These are phyloP conservation scores for Agrotis exclamationis DNA, from an alignment of 2,888 invertebrate species.

Conservation along the genomic window DNA sequence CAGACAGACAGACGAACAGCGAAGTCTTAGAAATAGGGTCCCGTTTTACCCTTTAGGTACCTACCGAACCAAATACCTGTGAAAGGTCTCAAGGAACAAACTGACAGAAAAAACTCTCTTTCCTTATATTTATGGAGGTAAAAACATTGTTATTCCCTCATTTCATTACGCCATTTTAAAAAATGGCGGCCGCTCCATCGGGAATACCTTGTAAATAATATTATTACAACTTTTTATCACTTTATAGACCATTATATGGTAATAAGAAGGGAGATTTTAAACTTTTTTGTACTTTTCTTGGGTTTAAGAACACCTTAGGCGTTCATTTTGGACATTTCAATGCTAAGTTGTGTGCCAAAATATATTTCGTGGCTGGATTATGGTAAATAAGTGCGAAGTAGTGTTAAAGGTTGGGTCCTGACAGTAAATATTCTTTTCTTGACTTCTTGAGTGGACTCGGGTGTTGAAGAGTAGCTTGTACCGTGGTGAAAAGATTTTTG, in stretches of 20 bases:
- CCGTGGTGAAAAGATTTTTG: background rate
- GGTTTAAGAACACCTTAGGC: conserved; percentile 46
- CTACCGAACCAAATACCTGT: no score
- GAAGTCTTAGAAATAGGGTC: no score
- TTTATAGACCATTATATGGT: conserved; percentile 60
- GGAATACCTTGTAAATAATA: conserved; percentile 55
- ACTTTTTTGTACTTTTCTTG: conserved; percentile 26
- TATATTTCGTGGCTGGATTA: conserved; percentile 36
- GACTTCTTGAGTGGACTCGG: background rate
- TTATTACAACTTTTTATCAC: conserved; percentile 58
- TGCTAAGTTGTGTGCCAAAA: conserved; percentile 39
- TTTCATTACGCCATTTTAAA: conserved; percentile 57
- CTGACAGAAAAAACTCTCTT: background rate
- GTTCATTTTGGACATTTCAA: conserved; percentile 42
- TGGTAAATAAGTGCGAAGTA: conserved; percentile 35
- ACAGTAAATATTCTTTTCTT: conserved; percentile 17
- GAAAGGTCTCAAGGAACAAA: conserved; percentile 7
- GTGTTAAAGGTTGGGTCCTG: conserved; percentile 10
- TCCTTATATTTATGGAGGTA: conserved; percentile 15
- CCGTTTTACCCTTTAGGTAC: no score
- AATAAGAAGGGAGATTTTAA: conserved; percentile 36
- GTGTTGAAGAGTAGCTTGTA: no score
- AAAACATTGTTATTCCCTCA: conserved; percentile 45
- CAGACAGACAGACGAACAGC: no score
- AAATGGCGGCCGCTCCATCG: conserved; percentile 49